phyloP scores from a whole-genome alignment of 2,113 vertebrate species.

The Podarcis raffonei region DNA sequence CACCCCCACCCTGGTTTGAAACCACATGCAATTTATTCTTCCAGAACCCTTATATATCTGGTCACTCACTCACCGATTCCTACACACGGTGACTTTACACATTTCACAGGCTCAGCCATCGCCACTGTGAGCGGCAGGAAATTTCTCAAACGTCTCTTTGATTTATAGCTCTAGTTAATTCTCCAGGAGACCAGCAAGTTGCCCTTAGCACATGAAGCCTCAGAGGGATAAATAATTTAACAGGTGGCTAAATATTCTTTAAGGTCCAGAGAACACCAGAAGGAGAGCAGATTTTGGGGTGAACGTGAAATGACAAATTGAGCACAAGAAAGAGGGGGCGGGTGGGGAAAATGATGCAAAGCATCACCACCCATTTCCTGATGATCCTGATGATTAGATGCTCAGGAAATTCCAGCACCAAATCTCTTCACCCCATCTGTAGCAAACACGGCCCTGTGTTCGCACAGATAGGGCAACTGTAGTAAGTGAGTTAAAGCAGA shows the following conservation, averaged over 20 bases:
- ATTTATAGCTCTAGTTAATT: slow-evolving; percentile 82
- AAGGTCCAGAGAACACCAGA: slow-evolving; percentile 65
- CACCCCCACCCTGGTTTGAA: not conserved
- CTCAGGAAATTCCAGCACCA: rapidly evolving
- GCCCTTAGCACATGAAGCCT: slow-evolving; percentile 63
- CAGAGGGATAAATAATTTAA: slow-evolving; percentile 79
- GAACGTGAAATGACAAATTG: slow-evolving; percentile 31
- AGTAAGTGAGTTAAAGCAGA: not conserved
- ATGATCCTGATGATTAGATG: not conserved
- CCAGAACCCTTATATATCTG: not conserved
- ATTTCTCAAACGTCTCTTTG: slow-evolving; percentile 75
- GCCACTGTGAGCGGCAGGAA: slow-evolving; percentile 54
- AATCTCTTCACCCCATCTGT: not conserved
- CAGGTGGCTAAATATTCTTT: slow-evolving; percentile 77
- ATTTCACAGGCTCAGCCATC: slow-evolving; percentile 51
- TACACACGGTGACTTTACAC: slow-evolving; percentile 12
- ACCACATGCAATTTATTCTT: slow-evolving; percentile 6
- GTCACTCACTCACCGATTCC: not conserved
- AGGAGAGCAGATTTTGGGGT: not conserved
- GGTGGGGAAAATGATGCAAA: not conserved
- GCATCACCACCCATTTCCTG: rapidly evolving
- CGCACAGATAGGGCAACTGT: not conserved
- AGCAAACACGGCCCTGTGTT: not conserved
- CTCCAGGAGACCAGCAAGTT: slow-evolving; percentile 71
- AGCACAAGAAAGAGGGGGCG: rapidly evolving